Evolutionary conservation across 2,113 vertebrate species (phyloP).

Genomic region (pig (Sus scrofa)): DNA sequence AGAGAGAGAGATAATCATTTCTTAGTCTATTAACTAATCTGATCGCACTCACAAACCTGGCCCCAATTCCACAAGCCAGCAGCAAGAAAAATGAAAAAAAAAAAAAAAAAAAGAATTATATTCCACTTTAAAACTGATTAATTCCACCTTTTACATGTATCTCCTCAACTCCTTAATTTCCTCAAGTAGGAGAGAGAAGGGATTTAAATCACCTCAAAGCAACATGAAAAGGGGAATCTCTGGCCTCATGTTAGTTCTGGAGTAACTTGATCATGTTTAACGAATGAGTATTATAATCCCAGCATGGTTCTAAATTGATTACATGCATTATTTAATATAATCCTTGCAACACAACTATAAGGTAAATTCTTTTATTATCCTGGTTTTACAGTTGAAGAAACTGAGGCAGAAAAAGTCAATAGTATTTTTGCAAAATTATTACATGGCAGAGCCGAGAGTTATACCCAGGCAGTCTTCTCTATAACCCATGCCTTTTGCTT

Average conservation of each 20-base stretch:
- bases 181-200: neutral
- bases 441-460: neutral
- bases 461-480: neutral
- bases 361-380: neutral
- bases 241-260: neutral
- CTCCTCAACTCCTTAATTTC: neutral
- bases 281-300: neutral
- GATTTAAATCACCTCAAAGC: neutral
- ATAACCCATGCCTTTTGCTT: neutral
- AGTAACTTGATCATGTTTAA: neutral
- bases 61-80: neutral
- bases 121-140: neutral
- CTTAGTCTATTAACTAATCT: neutral
- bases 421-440: neutral
- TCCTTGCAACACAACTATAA: neutral
- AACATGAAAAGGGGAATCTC: neutral
- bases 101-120: neutral
- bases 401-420: neutral
- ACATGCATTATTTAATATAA: neutral
- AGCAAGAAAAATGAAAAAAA: constrained; percentile 27
- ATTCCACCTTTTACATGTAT: neutral
- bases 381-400: neutral
- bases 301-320: neutral
- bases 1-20: neutral
- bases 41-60: neutral